Conservation (phyloP, 2,888 invertebrate genomes). For the Bombylius discolor region DNA sequence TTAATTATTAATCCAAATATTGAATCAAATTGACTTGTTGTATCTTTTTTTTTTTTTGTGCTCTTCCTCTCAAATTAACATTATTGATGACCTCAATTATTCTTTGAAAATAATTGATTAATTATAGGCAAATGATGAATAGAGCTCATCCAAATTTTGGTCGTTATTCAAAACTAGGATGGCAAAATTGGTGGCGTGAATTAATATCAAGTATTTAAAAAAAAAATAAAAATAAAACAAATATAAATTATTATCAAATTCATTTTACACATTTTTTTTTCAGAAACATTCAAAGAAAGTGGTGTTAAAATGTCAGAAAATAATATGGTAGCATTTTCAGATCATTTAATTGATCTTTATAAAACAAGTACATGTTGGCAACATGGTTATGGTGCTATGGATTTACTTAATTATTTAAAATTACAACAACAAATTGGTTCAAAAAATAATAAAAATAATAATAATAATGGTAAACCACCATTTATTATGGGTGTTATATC, state of each 20-base stretch:
- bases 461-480: constrained; percentile 13
- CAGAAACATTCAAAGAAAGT: constrained; percentile 30
- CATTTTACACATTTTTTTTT: background rate
- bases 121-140: constrained; percentile 40
- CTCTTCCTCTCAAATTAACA: no score
- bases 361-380: constrained; percentile 62
- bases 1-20: no score
- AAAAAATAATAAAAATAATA: constrained; percentile 15
- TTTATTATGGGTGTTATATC: constrained; percentile 62
- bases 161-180: constrained; percentile 48
- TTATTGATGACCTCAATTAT: no score
- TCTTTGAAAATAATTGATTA: no score
- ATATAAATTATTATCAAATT: background rate
- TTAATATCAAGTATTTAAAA: constrained; percentile 25
- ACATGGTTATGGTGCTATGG: constrained; percentile 48
- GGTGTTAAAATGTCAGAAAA: constrained; percentile 28
- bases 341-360: constrained; percentile 54
- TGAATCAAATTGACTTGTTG: no score
- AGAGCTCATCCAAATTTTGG: constrained; percentile 72
- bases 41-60: no score
- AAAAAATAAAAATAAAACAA: background rate
- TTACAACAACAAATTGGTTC: constrained; percentile 22
- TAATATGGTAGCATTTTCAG: constrained; percentile 41
- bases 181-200: constrained; percentile 72
- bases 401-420: constrained; percentile 48